Evolutionary conservation across 1,140 invertebrate genomes (phyloP), one percentile per base, ranked within the genome.

Genomic region (Monomorium pharaonis): DNA sequence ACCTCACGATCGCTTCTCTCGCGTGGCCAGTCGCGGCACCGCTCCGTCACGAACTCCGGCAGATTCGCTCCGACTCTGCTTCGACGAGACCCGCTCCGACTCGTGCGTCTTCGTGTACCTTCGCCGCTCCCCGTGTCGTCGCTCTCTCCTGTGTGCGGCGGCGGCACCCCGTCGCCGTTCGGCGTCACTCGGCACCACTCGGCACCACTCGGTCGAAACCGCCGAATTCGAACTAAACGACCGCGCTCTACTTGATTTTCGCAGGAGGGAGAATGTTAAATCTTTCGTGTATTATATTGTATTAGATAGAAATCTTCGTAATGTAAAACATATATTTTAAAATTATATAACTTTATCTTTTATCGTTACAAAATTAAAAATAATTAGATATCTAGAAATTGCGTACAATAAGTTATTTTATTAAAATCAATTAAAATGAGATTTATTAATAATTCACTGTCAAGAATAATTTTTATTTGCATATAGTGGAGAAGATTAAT

Each of bases 11-110:
- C 56, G 42, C 77, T 47, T 81, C 63, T 72, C 47, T 77, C 62
- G 87, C 69, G 80, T 44, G 21, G 42, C 86, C 89, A 86, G 49
- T 37, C 81, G 70, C 89, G 54, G 58, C 88, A 83, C 77, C 60
- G 56, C 86, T 88, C 85, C 58, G 72, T 30, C 65, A 78, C 60
- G 58, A 77, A 72, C 78, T 58, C 49, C 65, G 51, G 65, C 60
- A 14, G 30, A 51, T 21, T 60, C 33, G 21, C 21, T 21, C 12
- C 75, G 65, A 76, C 60, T 81, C 80, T 12, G 77, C 37, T 54
- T 72, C 60, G 85, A 47, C 76, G 80, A 54, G 49, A 72, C 81
- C 6, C 30, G 60, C 63, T 65, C 70, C 67, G n/a, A 16, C 70
- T 60, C 77, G 65, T 37, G 72, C 24, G 49, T 75, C 63, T 81